These are phyloP conservation scores for Semaprochilodus insignis DNA, from an alignment of 2,797 vertebrate genomes.

Conservation along the genomic window DNA sequence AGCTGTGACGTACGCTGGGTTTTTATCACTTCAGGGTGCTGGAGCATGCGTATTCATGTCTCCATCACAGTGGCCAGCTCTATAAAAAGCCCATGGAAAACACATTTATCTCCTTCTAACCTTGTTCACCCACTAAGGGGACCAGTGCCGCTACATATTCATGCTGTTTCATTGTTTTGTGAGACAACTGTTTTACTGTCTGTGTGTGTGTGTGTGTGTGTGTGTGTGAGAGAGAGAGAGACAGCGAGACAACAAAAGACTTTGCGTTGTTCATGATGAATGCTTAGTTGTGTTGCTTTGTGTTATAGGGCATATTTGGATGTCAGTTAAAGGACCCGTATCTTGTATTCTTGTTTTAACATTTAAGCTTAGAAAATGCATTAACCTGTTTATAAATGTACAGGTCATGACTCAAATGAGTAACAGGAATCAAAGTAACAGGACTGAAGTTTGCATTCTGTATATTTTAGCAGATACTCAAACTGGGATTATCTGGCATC, in stretches of 20 bases:
- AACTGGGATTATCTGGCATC: too few species aligned
- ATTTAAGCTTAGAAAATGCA: too few species aligned
- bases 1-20: conserved; percentile 37
- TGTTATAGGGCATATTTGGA: neutral
- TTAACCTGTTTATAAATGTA: too few species aligned
- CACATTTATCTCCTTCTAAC: conserved; percentile 50
- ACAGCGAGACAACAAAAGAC: neutral
- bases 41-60: conserved; percentile 18
- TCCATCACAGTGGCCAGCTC: conserved; percentile 22
- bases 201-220: conserved; percentile 11
- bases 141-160: conserved; percentile 46
- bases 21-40: conserved; percentile 49
- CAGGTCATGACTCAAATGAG: too few species aligned
- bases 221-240: conserved; percentile 7
- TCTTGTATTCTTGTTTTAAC: neutral
- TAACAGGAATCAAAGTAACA: too few species aligned
- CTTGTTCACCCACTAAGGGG: conserved; percentile 37
- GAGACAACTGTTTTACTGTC: conserved; percentile 11
- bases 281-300: neutral
- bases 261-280: neutral
- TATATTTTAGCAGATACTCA: too few species aligned
- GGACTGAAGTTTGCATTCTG: too few species aligned
- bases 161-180: conserved; percentile 21
- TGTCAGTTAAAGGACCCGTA: neutral
- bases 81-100: conserved; percentile 41